Evolutionary conservation across 2,888 invertebrate species (phyloP).

Genomic region (Phytoseiulus persimilis): DNA sequence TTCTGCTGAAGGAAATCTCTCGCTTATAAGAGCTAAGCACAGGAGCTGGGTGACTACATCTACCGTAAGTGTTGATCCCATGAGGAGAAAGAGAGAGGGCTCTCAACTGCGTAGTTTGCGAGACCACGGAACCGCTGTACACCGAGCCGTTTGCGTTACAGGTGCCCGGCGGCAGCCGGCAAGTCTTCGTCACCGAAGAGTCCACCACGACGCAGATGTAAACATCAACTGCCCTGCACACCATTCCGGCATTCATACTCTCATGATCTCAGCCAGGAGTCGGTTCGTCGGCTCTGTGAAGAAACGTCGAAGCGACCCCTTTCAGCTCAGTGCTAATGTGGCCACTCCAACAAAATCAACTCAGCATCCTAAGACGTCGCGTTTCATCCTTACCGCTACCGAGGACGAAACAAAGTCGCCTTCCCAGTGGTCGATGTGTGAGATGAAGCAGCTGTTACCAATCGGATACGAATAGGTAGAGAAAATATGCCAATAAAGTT

Average conservation of each 20-base stretch:
- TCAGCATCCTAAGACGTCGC: conserved; percentile 32
- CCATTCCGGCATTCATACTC: neutral
- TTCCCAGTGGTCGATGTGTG: conserved; percentile 35
- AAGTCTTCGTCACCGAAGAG: conserved; percentile 48
- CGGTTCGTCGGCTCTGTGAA: neutral
- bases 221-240: neutral
- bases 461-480: too few species aligned
- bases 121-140: too few species aligned
- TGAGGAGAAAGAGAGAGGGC: too few species aligned
- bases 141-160: conserved; percentile 78
- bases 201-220: conserved; percentile 43
- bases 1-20: conserved; percentile 83
- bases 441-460: conserved; percentile 17
- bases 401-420: conserved; percentile 21
- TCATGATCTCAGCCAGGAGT: neutral
- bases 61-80: neutral
- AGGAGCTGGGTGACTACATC: conserved; percentile 53
- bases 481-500: neutral
- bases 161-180: conserved; percentile 65
- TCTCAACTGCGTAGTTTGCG: too few species aligned
- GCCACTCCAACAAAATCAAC: conserved; percentile 15
- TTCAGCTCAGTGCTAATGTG: neutral
- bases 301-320: neutral
- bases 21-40: conserved; percentile 93
- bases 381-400: conserved; percentile 17